A percentile compares a stretch with the other conserved stretches of the same genome.
Conservation (phyloP, 2,888 invertebrate species). For the Cantharis rustica region DNA sequence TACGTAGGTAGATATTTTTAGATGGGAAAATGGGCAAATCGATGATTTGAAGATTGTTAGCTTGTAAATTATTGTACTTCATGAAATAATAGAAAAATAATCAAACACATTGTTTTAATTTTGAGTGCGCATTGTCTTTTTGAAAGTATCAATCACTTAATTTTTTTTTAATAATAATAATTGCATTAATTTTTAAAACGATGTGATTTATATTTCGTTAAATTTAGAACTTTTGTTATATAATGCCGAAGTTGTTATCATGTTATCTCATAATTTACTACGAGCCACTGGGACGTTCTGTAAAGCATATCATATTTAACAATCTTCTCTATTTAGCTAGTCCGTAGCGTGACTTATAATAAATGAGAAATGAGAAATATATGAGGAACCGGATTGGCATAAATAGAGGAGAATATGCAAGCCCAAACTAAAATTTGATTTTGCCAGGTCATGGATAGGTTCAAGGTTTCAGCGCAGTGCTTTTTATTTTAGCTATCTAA, state of each 20-base stretch:
- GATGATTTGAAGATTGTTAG: too few species aligned
- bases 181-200: background rate
- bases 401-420: conserved; percentile 20
- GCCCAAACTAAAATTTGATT: conserved; percentile 11
- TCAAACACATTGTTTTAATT: background rate
- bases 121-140: background rate
- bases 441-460: conserved; percentile 26
- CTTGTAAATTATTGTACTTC: too few species aligned
- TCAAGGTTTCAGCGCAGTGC: conserved; percentile 16
- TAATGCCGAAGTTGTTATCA: background rate
- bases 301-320: background rate
- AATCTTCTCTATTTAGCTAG: conserved; percentile 2
- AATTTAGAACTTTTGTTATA: background rate
- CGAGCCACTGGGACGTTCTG: background rate
- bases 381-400: conserved; percentile 14
- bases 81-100: background rate
- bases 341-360: conserved; percentile 18
- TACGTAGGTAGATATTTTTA: too few species aligned
- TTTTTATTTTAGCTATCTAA: background rate
- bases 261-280: conserved; percentile 2
- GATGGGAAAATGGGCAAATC: too few species aligned
- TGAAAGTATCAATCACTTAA: background rate
- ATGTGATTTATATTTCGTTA: background rate
- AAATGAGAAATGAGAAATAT: conserved; percentile 19
- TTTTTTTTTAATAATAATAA: background rate